These are phyloP conservation scores for Falco berigora DNA, from an alignment of 2,797 vertebrate genomes.

Conservation along the genomic window DNA sequence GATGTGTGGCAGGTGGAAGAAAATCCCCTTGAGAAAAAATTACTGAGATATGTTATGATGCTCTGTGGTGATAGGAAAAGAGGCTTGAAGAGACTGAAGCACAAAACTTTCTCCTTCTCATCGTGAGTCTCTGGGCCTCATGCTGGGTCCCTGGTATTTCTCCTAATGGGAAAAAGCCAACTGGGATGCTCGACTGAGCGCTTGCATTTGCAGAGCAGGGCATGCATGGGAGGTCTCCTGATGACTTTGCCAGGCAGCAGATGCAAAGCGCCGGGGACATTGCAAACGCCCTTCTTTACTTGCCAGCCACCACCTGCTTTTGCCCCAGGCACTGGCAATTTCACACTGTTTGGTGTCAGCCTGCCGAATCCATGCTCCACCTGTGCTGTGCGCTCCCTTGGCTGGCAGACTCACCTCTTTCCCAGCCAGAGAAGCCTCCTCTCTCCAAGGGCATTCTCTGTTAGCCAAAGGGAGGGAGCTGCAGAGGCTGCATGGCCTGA, in stretches of 20 bases:
- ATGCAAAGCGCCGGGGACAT: background rate
- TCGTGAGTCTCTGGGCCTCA: background rate
- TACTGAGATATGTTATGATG: background rate
- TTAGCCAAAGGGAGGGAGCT: background rate
- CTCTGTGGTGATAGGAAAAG: background rate
- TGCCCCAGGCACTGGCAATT: background rate
- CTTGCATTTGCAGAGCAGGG: background rate
- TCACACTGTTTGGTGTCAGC: background rate
- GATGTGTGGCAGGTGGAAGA: background rate
- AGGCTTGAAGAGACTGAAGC: background rate
- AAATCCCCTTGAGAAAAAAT: background rate
- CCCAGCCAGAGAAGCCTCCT: background rate
- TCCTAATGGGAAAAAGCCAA: background rate
- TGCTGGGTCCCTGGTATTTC: background rate
- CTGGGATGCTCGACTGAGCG: background rate
- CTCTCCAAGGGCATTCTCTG: background rate
- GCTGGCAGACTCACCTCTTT: background rate
- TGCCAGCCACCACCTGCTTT: slow-evolving; percentile 42
- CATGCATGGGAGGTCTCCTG: background rate
- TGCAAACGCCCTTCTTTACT: background rate
- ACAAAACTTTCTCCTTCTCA: background rate
- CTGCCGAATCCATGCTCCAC: background rate
- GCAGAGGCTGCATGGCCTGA: background rate
- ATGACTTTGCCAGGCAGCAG: slow-evolving; percentile 24
- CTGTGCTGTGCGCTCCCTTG: background rate